Evolutionary conservation across 2,797 vertebrate species (phyloP), one percentile per base, ranked within the genome.

Genomic region (Anolis apletophallus): DNA sequence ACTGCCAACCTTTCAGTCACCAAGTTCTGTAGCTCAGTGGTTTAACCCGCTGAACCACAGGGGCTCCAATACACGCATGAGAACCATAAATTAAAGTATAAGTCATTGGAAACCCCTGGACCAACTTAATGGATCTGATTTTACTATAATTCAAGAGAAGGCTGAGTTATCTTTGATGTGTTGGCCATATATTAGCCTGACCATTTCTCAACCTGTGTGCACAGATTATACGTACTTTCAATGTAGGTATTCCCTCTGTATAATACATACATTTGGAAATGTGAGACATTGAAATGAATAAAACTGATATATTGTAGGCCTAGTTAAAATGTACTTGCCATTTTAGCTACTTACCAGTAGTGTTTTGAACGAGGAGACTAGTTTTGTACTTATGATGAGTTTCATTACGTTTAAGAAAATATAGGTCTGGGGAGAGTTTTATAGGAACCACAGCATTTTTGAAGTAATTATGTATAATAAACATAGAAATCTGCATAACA

Each of bases 301-400:
- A 52, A 12, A 72, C 12, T 3, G 5, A 34, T 14, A 36, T 9
- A 67, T 11, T 54, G 19, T 3, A 79, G n/a, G n/a, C n/a, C n/a
- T n/a, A n/a, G 10, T 72, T 68, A 69, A 81, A 36, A 52, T 88
- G 11, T 34, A 67, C 11, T 77, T 67, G 14, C 1, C 74, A 46
- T 59, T 79, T 34, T 64, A 72, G 88, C 40, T 75, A 81, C 97
- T 95, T 83, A 99, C 98, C 98, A 91, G 98, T 97, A 81, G 97
- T 98, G 95, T 99, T 99, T 93, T 98, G 97, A 64, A 99, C 96
- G 84, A 99, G 96, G 16, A 99, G 97, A 73, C 95, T 97, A 40
- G 97, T 98, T 94, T 96, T 92, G 88, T 98, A 98, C 93, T 97
- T 98, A 91, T 94, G 96, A 1, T 93, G 95, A 0, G 87, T 89